Evolutionary conservation across 1,140 invertebrate species (phyloP), one percentile per base, ranked within the genome.

Genomic region (Asbolus verrucosus): DNA sequence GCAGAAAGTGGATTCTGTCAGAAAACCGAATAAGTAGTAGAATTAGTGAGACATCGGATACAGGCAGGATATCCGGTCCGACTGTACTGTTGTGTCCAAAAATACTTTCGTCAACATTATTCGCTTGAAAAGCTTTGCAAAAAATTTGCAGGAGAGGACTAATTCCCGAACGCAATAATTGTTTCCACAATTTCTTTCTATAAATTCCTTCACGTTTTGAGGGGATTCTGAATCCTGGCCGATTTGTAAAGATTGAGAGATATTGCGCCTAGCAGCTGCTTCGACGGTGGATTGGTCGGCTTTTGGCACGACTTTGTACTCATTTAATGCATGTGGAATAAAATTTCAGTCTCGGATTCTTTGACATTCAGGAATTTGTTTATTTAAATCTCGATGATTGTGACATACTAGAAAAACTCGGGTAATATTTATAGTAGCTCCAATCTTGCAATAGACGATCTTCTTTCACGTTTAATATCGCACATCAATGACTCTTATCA

Each of bases 401-500:
- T 30, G 19, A 54, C n/a, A 1, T 1, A 21, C 19, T 54, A 54
- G 19, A 54, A 54, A 54, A 54, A 54, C 46, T 24, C 46, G 11
- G 13, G 46, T 54, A 27, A 54, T 54, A 54, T 54, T 54, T 54
- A 54, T 54, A 54, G 41, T 46, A 21, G 41, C 16, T 46, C 5
- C 15, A 16, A 21, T 19, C 41, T 14, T 2, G 41, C 16, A 46
- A 46, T 46, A 21, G 41, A 21, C 14, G 46, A 54, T 13, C 46
- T n/a, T 24, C 46, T 24, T 54, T 54, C 46, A 24, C 46, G 21
- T 54, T 54, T 54, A 54, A 54, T 54, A 54, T 54, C 46, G 46
- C 46, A 54, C 46, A 54, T 54, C 46, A 54, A 54, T 54, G 46
- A n/a, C 27, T 54, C 46, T 54, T 54, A 54, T 54, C 46, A 54